phyloP scores from a whole-genome alignment of 37 sponge, comb jelly and placozoan genomes.

The Haliclona indistincta region DNA sequence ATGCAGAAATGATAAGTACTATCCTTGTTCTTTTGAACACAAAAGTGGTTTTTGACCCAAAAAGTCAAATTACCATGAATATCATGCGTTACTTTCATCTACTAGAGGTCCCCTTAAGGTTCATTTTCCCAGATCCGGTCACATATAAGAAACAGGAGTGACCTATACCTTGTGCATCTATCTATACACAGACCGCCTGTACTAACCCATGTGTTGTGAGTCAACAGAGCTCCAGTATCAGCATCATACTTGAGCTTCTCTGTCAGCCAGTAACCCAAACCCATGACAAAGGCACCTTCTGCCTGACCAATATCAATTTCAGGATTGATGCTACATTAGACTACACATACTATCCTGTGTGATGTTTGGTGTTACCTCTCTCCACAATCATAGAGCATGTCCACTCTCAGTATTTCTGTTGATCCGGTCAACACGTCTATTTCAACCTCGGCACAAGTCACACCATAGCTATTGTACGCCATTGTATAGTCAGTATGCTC shows the following conservation, averaged over 20 bases:
- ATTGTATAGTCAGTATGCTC: not conserved
- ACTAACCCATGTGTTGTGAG: constrained; percentile 64
- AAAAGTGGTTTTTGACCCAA: no score
- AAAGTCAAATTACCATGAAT: no score
- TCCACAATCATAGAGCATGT: constrained; percentile 62
- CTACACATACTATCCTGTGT: not conserved
- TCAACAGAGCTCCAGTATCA: constrained; percentile 31
- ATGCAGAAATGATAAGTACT: no score
- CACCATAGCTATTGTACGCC: constrained; percentile 40
- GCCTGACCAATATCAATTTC: constrained; percentile 58
- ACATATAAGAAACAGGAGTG: no score
- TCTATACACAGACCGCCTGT: not conserved
- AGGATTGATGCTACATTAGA: constrained; percentile 44
- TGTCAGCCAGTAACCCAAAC: constrained; percentile 49
- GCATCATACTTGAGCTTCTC: constrained; percentile 37
- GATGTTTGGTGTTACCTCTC: constrained; percentile 10
- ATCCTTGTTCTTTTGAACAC: no score
- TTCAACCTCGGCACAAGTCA: constrained; percentile 36
- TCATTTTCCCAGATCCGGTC: no score
- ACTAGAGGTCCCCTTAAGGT: no score
- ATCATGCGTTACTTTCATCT: no score
- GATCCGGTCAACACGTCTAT: constrained; percentile 52
- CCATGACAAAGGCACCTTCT: constrained; percentile 59
- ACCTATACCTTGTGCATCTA: constrained; percentile 27
- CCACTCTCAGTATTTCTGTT: constrained; percentile 26